Conservation (phyloP, 2,113 vertebrate genomes). For the Callaeas wilsoni region DNA sequence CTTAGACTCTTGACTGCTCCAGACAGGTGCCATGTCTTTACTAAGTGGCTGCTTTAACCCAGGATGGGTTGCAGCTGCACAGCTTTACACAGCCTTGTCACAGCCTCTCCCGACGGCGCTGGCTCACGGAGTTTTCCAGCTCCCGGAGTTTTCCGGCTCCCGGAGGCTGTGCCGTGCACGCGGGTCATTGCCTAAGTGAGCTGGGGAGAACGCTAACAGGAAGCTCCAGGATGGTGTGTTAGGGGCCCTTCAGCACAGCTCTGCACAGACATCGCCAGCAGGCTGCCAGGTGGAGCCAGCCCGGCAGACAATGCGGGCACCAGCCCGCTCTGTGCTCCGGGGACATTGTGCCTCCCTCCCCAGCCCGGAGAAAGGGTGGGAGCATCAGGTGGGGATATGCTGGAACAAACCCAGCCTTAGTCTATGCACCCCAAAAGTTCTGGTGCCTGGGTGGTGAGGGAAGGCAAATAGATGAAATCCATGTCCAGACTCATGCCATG, state of each 20-base stretch:
- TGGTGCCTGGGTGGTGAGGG: neutral
- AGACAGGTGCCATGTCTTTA: neutral
- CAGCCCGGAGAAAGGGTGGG: neutral
- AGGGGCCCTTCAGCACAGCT: neutral
- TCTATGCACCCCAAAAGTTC: neutral
- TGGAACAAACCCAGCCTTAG: neutral
- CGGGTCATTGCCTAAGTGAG: neutral
- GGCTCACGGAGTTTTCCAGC: neutral
- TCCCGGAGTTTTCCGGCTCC: neutral
- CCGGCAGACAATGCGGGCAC: neutral
- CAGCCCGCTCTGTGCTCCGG: neutral
- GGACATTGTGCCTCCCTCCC: neutral
- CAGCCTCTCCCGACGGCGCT: neutral
- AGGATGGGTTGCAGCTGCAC: fast-evolving
- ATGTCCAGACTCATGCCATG: neutral
- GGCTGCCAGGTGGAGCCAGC: neutral
- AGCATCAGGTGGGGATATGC: neutral
- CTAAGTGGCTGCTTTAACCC: neutral
- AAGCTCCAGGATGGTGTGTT: neutral
- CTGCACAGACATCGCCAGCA: neutral
- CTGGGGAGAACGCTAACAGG: neutral
- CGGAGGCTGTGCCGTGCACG: neutral
- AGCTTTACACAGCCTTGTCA: neutral
- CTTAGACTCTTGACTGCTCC: neutral
- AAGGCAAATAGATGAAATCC: neutral